A percentile compares a stretch with the other conserved stretches of the same genome.
Conservation (phyloP, 2,797 vertebrate genomes). For the Propithecus deckenii region DNA sequence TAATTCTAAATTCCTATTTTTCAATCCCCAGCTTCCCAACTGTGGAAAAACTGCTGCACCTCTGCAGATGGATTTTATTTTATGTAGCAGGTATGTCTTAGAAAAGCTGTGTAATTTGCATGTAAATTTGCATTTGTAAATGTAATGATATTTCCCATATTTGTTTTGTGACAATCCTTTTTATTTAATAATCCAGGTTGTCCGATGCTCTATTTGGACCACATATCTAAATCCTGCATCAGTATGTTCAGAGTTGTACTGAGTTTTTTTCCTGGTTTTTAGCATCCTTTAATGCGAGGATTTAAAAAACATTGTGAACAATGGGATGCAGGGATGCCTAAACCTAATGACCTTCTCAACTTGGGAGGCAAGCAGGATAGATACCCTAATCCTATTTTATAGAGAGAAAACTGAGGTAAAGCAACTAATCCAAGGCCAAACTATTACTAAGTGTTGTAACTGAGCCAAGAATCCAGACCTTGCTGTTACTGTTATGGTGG, state of each 20-base stretch:
- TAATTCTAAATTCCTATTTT: slow-evolving; percentile 19
- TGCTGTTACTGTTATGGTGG: not conserved
- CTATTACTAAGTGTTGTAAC: not conserved
- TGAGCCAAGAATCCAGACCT: not conserved
- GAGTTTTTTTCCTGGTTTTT: not conserved
- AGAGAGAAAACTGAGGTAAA: not conserved
- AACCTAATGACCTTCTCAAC: not conserved
- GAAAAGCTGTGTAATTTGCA: not conserved
- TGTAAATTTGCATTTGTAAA: not conserved
- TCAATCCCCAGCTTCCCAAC: not conserved
- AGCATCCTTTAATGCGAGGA: not conserved
- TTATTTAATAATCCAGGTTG: not conserved
- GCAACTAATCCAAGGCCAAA: not conserved
- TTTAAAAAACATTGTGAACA: not conserved
- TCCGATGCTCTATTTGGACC: not conserved
- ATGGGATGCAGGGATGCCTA: not conserved
- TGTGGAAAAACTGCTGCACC: not conserved
- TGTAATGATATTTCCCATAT: not conserved
- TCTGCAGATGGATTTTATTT: not conserved
- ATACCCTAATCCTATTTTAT: not conserved
- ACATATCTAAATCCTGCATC: not conserved
- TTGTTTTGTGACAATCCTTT: not conserved
- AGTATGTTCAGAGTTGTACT: not conserved
- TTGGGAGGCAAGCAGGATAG: not conserved
- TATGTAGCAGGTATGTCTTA: not conserved